Evolutionary conservation across 2,888 invertebrate genomes (phyloP).

Genomic region (Napeogenes sylphis): DNA sequence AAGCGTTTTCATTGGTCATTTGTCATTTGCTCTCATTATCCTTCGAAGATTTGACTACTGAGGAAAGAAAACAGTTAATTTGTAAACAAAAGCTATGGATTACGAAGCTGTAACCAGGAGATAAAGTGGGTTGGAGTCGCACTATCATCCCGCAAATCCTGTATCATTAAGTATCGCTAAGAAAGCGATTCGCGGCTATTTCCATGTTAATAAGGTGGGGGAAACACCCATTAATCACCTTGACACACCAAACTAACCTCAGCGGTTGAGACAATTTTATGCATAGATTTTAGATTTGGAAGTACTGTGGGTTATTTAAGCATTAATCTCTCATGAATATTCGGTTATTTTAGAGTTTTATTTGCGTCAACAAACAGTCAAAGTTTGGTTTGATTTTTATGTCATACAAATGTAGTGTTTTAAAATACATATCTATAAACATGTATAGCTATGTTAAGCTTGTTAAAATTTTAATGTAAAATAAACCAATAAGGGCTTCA

Average conservation of each 20-base stretch:
- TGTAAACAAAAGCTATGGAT: too few relatives aligned
- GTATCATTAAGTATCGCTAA: constrained; percentile 76
- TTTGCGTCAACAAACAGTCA: background rate
- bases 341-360: constrained; percentile 11
- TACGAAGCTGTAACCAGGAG: constrained; percentile 49
- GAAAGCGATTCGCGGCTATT: constrained; percentile 75
- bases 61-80: too few relatives aligned
- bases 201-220: constrained; percentile 77
- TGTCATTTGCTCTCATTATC: constrained; percentile 1
- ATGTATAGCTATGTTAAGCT: too few relatives aligned
- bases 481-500: too few relatives aligned
- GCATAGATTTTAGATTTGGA: constrained; percentile 61
- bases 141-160: constrained; percentile 72
- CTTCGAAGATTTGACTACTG: background rate
- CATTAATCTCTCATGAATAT: constrained; percentile 31
- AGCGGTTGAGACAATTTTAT: constrained; percentile 62
- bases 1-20: constrained; percentile 7
- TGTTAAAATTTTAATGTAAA: too few relatives aligned
- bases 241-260: constrained; percentile 66
- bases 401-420: too few relatives aligned
- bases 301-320: constrained; percentile 38
- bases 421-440: too few relatives aligned
- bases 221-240: constrained; percentile 72
- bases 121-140: constrained; percentile 52
- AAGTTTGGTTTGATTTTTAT: background rate